These are phyloP conservation scores for Xenopus laevis DNA, from an alignment of 2,113 vertebrate species.

Conservation along the genomic window DNA sequence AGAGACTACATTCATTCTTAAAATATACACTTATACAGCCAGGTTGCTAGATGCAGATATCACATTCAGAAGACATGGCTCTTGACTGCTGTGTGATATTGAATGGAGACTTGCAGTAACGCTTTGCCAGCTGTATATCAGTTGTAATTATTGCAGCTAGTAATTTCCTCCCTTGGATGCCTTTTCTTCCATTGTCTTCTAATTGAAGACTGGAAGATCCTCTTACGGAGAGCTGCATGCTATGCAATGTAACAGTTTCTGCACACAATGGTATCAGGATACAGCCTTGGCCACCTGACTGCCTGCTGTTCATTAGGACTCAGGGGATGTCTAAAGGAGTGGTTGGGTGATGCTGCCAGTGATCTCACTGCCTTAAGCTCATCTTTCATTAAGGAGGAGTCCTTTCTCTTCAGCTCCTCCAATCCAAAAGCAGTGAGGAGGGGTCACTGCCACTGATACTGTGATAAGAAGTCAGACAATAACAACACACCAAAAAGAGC, in stretches of 20 bases:
- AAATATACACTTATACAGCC: too few relatives aligned
- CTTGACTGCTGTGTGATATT: slow-evolving; percentile 13
- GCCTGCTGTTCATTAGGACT: background rate
- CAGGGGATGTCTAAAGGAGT: slow-evolving; percentile 21
- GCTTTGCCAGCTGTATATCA: slow-evolving; percentile 39
- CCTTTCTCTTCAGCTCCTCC: slow-evolving; percentile 19
- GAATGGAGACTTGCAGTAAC: slow-evolving; percentile 37
- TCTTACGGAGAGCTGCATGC: slow-evolving; percentile 40
- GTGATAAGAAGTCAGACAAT: slow-evolving; percentile 55
- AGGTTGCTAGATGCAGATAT: background rate
- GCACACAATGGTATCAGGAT: slow-evolving; percentile 45
- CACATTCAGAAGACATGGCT: background rate
- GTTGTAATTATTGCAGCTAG: slow-evolving; percentile 35
- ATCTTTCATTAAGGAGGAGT: slow-evolving; percentile 42
- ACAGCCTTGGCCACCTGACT: slow-evolving; percentile 45
- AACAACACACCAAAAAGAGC: slow-evolving; percentile 56
- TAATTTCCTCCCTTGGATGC: slow-evolving; percentile 41
- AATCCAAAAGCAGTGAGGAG: slow-evolving; percentile 43
- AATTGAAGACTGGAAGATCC: slow-evolving; percentile 33
- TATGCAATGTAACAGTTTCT: slow-evolving; percentile 41
- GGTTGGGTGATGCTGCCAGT: slow-evolving; percentile 35
- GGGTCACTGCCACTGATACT: slow-evolving; percentile 50
- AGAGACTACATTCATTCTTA: too few relatives aligned
- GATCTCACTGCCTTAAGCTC: slow-evolving; percentile 35
- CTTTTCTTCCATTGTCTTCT: slow-evolving; percentile 42